Evolutionary conservation across 2,888 invertebrate species (phyloP), one percentile per base, ranked within the genome.

Genomic region (Latrodectus hesperus): DNA sequence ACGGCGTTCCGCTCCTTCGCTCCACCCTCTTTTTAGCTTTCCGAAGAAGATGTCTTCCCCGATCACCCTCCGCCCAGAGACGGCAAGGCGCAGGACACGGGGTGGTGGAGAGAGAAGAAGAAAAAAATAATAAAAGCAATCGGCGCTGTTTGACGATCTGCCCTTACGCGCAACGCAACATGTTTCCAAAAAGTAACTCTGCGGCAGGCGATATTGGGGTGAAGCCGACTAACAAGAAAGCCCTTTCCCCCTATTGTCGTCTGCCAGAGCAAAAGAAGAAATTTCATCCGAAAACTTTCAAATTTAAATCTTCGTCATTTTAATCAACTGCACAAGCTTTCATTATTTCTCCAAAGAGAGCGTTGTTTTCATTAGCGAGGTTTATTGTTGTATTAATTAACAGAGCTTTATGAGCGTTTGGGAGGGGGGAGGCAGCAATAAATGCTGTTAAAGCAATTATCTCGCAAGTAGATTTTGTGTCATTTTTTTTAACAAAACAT

Each of bases 21-120:
- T 81, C 86, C 86, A 86, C 86, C 86, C 81, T 86, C 85, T 85
- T 85, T 85, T 85, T 85, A 80, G 85, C 70, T 75, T 84, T 75
- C 38, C 38, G 78, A 78, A 75, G 82, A 68, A 75, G 75, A 73
- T 65, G 65, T 68, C 67, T 53, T 68, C 67, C 68, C 64, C 26
- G 11, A 14, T 60, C 49, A 22, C 72, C 72, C 72, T 22, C 60
- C 52, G 26, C 71, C 71, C 64, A 22, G 12, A 22, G 38, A 38
- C 38, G 38, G 38, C 68, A n/a, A 67, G 60, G 55, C 55, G 70
- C 80, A 71, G n/a, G n/a, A 52, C 53, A 74, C 73, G 17, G 72
- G 38, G 64, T 52, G 73, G 65, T 53, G 22, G 73, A 72, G 49
- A 73, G 65, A 64, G 26, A 71, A 26, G 16, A 22, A 8, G 16